Evolutionary conservation across 1,140 invertebrate genomes (phyloP), one percentile per base, ranked within the genome.

Genomic region (Drosophila oshimai): DNA sequence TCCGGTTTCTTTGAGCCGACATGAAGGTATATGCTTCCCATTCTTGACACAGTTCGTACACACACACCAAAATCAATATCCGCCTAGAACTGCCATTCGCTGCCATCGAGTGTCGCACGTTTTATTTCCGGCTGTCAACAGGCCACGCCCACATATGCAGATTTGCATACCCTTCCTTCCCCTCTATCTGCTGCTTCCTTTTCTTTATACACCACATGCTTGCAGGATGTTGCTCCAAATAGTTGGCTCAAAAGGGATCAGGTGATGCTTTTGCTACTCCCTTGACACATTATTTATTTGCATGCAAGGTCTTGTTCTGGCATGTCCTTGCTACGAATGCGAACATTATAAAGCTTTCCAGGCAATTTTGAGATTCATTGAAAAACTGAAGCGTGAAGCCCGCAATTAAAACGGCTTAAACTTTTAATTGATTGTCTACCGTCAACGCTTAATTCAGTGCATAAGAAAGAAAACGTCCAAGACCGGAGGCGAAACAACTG

Each of bases 361-460:
- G 15, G 3, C 13, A 37, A 29, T 24, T 31, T 31, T 24, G 9
- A n/a, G 9, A n/a, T 20, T 44, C 12, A 33, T 50, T 67, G 50
- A 28, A 42, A 31, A 39, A 36, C 39, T 20, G 24, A 9, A 5
- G 9, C 26, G 36, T 12, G 7, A 53, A 39, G 20, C 37, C 34
- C 17, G 67, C 54, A 60, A 74, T 71, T 80, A 70, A 80, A 74
- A 55, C 61, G 18, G 41, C 26, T 29, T 41, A 58, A 76, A 67
- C 39, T 81, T 80, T 74, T 76, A 81, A 81, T 81, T 81, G 72
- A 75, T 81, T 81, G 60, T 81, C 61, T 50, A 6, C 31, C 36
- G 67, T 36, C 67, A 49, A 58, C 57, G 67, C 58, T 74, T 64
- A 61, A 54, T 65, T 54, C 73, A 62, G 51, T 49, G 20, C 13